Evolutionary conservation across 2,888 invertebrate genomes (phyloP).

Genomic region (Dynastes maya): DNA sequence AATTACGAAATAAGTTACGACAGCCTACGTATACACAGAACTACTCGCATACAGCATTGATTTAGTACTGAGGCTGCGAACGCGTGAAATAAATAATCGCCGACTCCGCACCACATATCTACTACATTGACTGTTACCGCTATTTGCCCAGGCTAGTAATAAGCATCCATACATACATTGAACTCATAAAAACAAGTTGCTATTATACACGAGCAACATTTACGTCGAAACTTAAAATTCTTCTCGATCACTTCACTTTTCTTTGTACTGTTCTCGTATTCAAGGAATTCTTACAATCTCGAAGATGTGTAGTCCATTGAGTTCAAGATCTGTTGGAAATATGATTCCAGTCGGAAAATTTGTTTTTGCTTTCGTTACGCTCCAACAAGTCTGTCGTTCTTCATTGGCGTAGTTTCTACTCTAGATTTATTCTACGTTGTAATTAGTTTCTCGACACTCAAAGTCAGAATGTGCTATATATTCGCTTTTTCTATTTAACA

Average conservation of each 20-base stretch:
- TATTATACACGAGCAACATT: background rate
- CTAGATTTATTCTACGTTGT: conserved; percentile 20
- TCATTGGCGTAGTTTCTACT: conserved; percentile 29
- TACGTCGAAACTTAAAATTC: background rate
- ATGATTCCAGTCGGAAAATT: conserved; percentile 31
- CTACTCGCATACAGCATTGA: too few species aligned
- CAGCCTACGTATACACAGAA: too few species aligned
- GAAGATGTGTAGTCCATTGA: conserved; percentile 37
- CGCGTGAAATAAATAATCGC: too few species aligned
- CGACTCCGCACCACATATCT: too few species aligned
- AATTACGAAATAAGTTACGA: too few species aligned
- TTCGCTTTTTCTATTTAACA: too few species aligned
- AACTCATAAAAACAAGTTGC: background rate
- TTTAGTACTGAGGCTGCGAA: too few species aligned
- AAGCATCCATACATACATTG: too few species aligned
- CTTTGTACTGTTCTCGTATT: background rate
- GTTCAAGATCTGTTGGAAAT: conserved; percentile 44
- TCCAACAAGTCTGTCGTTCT: conserved; percentile 30
- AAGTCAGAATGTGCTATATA: too few species aligned
- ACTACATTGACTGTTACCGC: too few species aligned
- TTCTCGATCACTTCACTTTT: background rate
- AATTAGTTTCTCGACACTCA: background rate
- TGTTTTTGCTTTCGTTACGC: conserved; percentile 39
- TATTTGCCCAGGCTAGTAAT: too few species aligned
- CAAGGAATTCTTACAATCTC: background rate